Percentiles rank a stretch among this genome's conserved stretches.
Conservation (phyloP, 30 jellyfish, hydroid and myxozoan genomes). For the Phacellophora camtschatica region DNA sequence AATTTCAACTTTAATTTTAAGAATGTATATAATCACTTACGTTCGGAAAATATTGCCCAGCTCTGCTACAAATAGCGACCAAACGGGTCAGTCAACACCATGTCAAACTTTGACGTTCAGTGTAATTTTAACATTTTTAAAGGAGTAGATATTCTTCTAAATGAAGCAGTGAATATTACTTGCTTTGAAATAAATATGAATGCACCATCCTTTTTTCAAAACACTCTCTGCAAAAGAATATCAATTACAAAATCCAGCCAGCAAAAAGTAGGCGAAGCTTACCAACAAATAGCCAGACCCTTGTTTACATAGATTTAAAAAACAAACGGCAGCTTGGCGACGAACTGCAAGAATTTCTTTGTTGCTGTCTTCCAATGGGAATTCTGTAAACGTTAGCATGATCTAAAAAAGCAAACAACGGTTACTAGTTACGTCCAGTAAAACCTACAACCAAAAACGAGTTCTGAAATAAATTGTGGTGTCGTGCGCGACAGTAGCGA, state of each 20-base stretch:
- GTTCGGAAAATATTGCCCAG: no score
- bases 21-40: no score
- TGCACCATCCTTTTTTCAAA: no score
- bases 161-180: no score
- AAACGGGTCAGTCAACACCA: background rate
- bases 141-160: no score
- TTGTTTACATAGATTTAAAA: conserved; percentile 42
- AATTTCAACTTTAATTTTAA: background rate
- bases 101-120: background rate
- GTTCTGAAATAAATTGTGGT: no score
- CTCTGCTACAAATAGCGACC: no score
- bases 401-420: conserved; percentile 10
- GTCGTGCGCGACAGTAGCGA: no score
- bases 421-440: background rate
- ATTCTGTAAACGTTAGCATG: conserved; percentile 21
- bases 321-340: conserved; percentile 55
- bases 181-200: background rate
- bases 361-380: conserved; percentile 16
- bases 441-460: no score
- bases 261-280: background rate
- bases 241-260: background rate
- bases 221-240: background rate
- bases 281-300: conserved; percentile 41
- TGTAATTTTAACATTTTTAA: background rate
- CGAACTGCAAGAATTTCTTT: conserved; percentile 29